Evolutionary conservation across 2,888 invertebrate species (phyloP), one percentile per base, ranked within the genome.

Genomic region (Globia sparganii): DNA sequence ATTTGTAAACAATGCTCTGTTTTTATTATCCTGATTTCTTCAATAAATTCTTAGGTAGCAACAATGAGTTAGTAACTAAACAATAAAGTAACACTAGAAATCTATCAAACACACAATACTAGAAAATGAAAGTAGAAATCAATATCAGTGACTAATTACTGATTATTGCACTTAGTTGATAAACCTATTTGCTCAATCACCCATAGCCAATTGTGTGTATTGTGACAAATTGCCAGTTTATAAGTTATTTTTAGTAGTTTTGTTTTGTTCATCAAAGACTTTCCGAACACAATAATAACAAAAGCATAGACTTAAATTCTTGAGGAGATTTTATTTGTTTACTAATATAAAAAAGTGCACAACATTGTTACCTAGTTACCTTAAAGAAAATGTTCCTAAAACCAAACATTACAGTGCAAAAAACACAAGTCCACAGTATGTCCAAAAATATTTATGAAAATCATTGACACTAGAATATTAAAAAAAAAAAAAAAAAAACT

Each of bases 301-400:
- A 58, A 62, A 46, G 0, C 4, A n/a, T 6, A 69, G 11, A 49
- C 0, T 8, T 8, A 46, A 11, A 53, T 34, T 34, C 13, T 13
- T 37, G 25, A 68, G 8, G n/a, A n/a, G 4, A 34, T 9, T 46
- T 25, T 31, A 28, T 49, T 18, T 46, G 18, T 34, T 11, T 34
- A 34, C 1, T 46, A 9, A 46, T 1, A 59, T 15, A 71, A 53
- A 11, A 15, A 46, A 31, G 11, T 68, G 31, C 53, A 82, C 70
- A 67, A 58, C 62, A 25, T 72, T 62, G 73, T 77, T 81, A 85
- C 85, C 76, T 76, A 81, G 74, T 69, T 91, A 95, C 94, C 94
- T 94, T 94, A 80, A 93, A 92, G 81, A 94, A 89, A 83, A 94
- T 89, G 85, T 90, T 92, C 88, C 89, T 93, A 91, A 95, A 92